A percentile compares a stretch with the other conserved stretches of the same genome.
Conservation (phyloP, 2,797 vertebrate species). For the Graptemys geographica region DNA sequence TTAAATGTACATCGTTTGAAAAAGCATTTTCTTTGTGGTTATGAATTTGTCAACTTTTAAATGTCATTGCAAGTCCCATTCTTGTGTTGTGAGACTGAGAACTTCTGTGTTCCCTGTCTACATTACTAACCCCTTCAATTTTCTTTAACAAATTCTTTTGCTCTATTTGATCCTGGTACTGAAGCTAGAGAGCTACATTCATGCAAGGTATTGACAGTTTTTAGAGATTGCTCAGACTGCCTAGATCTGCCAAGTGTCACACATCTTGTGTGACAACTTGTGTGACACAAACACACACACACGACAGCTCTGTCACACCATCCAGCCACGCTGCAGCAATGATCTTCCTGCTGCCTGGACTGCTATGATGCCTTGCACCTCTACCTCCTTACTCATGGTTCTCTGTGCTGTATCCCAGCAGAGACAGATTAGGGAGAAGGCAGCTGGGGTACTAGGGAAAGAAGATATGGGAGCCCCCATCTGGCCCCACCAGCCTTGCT, state of each 20-base stretch:
- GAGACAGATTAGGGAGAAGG: not conserved
- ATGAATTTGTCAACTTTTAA: not conserved
- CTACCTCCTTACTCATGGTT: not conserved
- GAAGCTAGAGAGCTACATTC: not conserved
- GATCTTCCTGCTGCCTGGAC: not conserved
- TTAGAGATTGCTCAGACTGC: not conserved
- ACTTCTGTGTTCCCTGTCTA: not conserved
- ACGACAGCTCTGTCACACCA: not conserved
- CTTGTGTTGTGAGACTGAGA: not conserved
- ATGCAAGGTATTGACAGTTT: not conserved
- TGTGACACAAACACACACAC: no score
- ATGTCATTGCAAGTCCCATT: not conserved
- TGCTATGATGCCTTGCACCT: not conserved
- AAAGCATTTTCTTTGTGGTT: not conserved
- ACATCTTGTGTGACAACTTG: not conserved
- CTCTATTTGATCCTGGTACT: not conserved
- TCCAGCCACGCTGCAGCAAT: not conserved
- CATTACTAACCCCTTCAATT: not conserved
- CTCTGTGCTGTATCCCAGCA: not conserved
- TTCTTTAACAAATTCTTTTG: not conserved
- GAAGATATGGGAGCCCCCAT: not conserved
- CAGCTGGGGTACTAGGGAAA: not conserved
- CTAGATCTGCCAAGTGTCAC: not conserved
- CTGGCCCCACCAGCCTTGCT: no score
- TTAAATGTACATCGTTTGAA: not conserved